Conservation (phyloP, 2,888 invertebrate genomes). For the Melinaea menophilus region DNA sequence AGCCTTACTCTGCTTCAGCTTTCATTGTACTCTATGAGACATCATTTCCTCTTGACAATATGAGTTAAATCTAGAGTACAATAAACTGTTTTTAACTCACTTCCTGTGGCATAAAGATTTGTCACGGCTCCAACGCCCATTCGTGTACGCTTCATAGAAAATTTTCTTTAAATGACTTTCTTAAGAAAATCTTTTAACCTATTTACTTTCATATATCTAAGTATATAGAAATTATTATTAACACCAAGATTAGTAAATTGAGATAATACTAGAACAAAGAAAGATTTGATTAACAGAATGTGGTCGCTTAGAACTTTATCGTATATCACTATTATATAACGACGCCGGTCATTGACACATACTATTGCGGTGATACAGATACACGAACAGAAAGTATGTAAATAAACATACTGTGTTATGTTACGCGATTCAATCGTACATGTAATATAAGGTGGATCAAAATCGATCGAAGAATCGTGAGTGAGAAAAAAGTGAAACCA, state of each 20-base stretch:
- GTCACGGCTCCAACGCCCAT: constrained; percentile 1
- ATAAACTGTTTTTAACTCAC: constrained; percentile 1
- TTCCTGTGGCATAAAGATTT: neutral
- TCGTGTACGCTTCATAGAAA: neutral
- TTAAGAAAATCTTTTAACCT: neutral
- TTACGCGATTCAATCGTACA: neutral
- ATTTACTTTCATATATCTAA: neutral
- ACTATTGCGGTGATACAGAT: constrained; percentile 2
- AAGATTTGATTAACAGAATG: no score
- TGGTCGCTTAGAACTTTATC: no score
- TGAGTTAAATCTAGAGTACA: neutral
- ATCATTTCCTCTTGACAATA: no score
- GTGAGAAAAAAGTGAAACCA: constrained; percentile 16
- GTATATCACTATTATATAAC: constrained; percentile 17
- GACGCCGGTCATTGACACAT: constrained; percentile 20
- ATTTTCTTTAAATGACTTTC: neutral
- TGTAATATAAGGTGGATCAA: constrained; percentile 3
- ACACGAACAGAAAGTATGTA: constrained; percentile 5
- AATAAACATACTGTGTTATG: constrained; percentile 4
- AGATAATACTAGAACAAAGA: no score
- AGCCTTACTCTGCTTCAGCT: constrained; percentile 55
- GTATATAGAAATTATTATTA: no score
- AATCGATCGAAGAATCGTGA: neutral
- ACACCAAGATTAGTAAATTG: no score
- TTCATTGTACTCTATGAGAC: constrained; percentile 15